Evolutionary conservation across 2,113 vertebrate genomes (phyloP).

Genomic region (Embiotoca jacksoni): DNA sequence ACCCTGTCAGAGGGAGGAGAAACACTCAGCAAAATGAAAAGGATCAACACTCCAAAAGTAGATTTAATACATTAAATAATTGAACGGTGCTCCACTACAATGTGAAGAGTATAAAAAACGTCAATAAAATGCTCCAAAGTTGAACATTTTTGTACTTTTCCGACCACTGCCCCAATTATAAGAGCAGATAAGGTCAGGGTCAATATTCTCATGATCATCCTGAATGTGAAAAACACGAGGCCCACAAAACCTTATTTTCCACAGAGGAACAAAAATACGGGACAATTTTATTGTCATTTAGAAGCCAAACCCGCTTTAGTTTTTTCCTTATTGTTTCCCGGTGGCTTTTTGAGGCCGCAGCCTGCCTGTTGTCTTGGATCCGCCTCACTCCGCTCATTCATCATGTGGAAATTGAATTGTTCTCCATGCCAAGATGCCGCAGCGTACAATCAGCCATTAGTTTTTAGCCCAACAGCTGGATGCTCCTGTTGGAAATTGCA

Average conservation of each 20-base stretch:
- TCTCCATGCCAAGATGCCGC: conserved; percentile 76
- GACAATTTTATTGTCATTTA: conserved; percentile 29
- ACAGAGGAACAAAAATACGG: conserved; percentile 5
- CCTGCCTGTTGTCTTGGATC: conserved; percentile 53
- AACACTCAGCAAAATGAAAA: too few relatives aligned
- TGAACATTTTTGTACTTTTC: too few relatives aligned
- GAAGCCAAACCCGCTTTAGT: conserved; percentile 25
- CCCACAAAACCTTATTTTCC: conserved; percentile 7
- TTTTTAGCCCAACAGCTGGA: conserved; percentile 78
- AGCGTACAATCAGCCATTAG: conserved; percentile 72
- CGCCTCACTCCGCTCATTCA: conserved; percentile 71
- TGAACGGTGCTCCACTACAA: too few relatives aligned
- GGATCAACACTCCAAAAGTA: too few relatives aligned
- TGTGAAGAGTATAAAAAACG: too few relatives aligned
- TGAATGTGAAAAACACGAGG: background rate
- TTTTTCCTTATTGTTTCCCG: conserved; percentile 30
- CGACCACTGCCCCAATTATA: too few relatives aligned
- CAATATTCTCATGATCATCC: background rate
- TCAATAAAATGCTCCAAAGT: too few relatives aligned
- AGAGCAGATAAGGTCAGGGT: background rate
- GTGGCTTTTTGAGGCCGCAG: conserved; percentile 37
- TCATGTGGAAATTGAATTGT: conserved; percentile 82
- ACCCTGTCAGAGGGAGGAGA: too few relatives aligned
- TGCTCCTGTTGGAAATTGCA: conserved; percentile 70
- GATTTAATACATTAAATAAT: too few relatives aligned